Percentiles rank a stretch among this genome's conserved stretches.
Evolutionary conservation across 2,113 vertebrate species (phyloP).

Genomic region (Falco punctatus): DNA sequence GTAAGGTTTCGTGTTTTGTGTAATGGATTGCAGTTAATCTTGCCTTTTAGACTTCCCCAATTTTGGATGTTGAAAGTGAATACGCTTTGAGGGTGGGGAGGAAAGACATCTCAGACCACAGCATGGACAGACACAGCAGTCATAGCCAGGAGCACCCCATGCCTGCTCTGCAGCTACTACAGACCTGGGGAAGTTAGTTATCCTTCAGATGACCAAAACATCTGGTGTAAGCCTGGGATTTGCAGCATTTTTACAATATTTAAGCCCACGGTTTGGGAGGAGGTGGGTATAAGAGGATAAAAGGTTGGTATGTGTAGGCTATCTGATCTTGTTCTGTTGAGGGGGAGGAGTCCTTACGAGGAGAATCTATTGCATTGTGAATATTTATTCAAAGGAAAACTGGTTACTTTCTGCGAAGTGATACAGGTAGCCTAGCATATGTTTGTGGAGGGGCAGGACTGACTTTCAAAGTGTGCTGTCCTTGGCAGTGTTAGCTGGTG

Average conservation of each 20-base stretch:
- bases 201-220: not conserved
- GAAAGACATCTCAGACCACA: not conserved
- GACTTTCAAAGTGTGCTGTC: not conserved
- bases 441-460: not conserved
- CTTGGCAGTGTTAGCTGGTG: not conserved
- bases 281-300: not conserved
- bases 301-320: not conserved
- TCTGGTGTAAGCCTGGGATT: not conserved
- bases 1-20: not conserved
- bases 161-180: not conserved
- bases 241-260: not conserved
- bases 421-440: accelerated
- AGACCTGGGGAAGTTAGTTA: not conserved
- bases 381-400: not conserved
- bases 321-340: not conserved
- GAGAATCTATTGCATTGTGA: not conserved
- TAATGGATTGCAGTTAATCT: not conserved
- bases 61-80: not conserved
- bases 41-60: not conserved
- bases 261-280: not conserved
- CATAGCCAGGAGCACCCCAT: not conserved
- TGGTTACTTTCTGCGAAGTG: not conserved
- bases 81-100: not conserved
- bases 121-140: not conserved
- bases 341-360: not conserved